Conservation (phyloP, 2,113 vertebrate species). For the Falcunculus frontatus region DNA sequence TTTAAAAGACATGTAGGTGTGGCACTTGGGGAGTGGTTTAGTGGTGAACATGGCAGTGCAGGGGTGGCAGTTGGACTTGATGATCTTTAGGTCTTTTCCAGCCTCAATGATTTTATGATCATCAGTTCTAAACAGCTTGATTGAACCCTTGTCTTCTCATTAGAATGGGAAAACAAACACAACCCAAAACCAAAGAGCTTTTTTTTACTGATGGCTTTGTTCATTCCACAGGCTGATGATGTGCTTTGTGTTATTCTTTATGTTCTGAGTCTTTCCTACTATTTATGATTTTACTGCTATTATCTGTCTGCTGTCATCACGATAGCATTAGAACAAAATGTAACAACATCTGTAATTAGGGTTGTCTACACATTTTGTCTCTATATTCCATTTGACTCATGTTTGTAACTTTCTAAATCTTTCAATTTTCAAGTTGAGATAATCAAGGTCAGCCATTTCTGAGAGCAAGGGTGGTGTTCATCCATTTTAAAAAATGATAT, state of each 20-base stretch:
- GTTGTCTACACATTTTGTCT: neutral
- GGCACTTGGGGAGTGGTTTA: neutral
- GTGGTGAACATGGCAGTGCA: neutral
- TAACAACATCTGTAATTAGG: constrained; percentile 10
- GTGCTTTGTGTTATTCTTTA: constrained; percentile 27
- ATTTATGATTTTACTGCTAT: constrained; percentile 50
- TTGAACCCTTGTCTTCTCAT: neutral
- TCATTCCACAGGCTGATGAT: constrained; percentile 17
- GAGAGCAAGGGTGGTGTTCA: neutral
- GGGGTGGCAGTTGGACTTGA: neutral
- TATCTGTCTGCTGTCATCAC: constrained; percentile 23
- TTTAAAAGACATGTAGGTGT: neutral
- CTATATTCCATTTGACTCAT: neutral
- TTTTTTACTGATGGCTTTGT: constrained; percentile 5
- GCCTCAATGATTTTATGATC: neutral
- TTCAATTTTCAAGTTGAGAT: neutral
- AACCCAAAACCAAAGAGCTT: neutral
- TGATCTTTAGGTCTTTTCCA: neutral
- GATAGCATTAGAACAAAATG: neutral
- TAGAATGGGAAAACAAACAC: constrained; percentile 2
- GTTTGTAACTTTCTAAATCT: neutral
- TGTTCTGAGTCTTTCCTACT: neutral
- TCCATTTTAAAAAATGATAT: neutral
- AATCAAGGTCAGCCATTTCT: neutral
- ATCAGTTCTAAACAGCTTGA: constrained; percentile 37